Conservation (phyloP, 1,140 invertebrate species). For the Cotesia typhae region DNA sequence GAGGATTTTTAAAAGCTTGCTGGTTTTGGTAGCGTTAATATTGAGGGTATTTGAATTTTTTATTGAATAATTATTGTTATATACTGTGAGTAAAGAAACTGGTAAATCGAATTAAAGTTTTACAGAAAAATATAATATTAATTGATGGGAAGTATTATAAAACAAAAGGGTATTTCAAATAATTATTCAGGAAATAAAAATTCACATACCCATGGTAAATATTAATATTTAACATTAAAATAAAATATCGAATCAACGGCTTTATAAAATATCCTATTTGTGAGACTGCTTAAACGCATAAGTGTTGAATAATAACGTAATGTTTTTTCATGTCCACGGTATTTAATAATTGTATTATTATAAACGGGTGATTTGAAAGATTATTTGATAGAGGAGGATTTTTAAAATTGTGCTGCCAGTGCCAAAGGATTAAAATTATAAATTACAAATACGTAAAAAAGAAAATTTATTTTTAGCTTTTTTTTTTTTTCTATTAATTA, state of each 20-base stretch:
- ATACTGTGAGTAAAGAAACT: not conserved
- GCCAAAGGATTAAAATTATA: conserved; percentile 33
- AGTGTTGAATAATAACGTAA: not conserved
- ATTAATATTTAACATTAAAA: not conserved
- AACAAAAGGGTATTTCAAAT: too few relatives aligned
- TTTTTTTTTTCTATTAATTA: conserved; percentile 16
- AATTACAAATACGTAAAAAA: not conserved
- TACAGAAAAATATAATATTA: too few relatives aligned
- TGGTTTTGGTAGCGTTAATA: too few relatives aligned
- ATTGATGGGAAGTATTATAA: too few relatives aligned
- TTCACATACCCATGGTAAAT: too few relatives aligned
- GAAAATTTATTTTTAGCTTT: not conserved
- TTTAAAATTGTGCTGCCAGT: conserved; percentile 25
- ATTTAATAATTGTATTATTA: not conserved
- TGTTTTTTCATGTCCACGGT: conserved; percentile 1
- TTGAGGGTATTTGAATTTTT: too few relatives aligned
- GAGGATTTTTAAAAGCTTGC: too few relatives aligned
- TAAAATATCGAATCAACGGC: conserved; percentile 11
- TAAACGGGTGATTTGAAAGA: not conserved
- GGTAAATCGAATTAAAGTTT: not conserved
- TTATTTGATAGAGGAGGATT: not conserved
- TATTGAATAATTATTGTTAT: not conserved
- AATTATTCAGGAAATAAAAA: too few relatives aligned
- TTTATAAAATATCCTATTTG: conserved; percentile 6
- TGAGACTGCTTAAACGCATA: conserved; percentile 1